A percentile compares a stretch with the other conserved stretches of the same genome.
Evolutionary conservation across 2,888 invertebrate genomes (phyloP).

Genomic region (Lithophane semibrunnea): DNA sequence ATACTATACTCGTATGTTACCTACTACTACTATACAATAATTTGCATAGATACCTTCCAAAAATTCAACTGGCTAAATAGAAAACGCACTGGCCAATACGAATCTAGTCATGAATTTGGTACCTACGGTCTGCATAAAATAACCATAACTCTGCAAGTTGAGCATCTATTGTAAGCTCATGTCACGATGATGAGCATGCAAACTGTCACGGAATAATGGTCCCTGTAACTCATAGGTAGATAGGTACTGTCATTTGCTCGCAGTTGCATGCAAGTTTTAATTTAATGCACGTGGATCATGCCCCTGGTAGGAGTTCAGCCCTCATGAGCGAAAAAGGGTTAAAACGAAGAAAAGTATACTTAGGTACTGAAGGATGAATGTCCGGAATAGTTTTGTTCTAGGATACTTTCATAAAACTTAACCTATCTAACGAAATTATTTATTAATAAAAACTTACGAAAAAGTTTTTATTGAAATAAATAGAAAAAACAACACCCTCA

Average conservation of each 20-base stretch:
- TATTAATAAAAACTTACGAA: no score
- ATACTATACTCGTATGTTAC: not conserved
- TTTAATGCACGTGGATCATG: not conserved
- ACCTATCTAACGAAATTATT: not conserved
- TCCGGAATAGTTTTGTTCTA: not conserved
- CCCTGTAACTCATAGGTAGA: no score
- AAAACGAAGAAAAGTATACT: not conserved
- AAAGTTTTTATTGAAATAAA: not conserved
- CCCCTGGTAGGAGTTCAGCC: not conserved
- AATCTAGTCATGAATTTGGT: not conserved
- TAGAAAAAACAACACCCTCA: not conserved
- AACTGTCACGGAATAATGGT: not conserved
- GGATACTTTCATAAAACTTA: not conserved
- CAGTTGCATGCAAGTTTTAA: not conserved
- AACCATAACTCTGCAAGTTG: not conserved
- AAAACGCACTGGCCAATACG: not conserved
- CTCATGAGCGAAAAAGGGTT: not conserved
- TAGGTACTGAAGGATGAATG: not conserved
- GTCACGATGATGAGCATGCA: not conserved
- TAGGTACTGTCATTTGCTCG: not conserved
- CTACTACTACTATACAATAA: not conserved
- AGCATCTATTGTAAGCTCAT: not conserved
- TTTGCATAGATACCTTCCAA: not conserved
- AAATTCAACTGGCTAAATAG: not conserved
- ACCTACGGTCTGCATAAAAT: not conserved